Percentiles rank a stretch among this genome's conserved stretches.
These are phyloP conservation scores for Echinometra lucunter DNA, from an alignment of 53 echinoderm and acorn worm species.

Conservation along the genomic window DNA sequence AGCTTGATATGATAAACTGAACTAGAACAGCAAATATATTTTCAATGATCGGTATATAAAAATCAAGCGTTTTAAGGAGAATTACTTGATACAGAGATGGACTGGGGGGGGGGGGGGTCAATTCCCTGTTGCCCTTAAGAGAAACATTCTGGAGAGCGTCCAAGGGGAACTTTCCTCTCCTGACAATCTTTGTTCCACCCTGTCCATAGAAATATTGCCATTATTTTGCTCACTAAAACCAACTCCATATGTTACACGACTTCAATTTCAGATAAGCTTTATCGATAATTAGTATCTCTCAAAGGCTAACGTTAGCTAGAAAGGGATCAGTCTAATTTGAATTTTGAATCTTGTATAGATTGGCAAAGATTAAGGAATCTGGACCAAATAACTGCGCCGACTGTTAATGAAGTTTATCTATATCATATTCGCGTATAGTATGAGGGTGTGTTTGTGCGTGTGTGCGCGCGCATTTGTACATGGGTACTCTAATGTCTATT, in stretches of 20 bases:
- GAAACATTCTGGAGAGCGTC: too few species aligned
- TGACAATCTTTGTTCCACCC: background rate
- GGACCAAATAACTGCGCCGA: background rate
- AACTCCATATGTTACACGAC: background rate
- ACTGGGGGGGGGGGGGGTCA: too few species aligned
- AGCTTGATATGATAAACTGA: too few species aligned
- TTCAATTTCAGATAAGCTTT: background rate
- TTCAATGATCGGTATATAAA: too few species aligned
- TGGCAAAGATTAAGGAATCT: background rate
- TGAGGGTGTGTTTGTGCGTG: too few species aligned
- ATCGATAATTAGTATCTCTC: slow-evolving; percentile 1
- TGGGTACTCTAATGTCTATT: background rate
- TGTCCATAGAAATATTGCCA: background rate
- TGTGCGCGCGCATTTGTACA: too few species aligned
- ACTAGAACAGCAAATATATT: too few species aligned
- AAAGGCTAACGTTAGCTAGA: background rate
- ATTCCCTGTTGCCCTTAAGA: too few species aligned
- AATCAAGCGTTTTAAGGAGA: too few species aligned
- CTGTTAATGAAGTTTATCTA: background rate
- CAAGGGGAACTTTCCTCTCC: background rate
- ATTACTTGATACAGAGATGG: too few species aligned
- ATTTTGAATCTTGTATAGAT: background rate
- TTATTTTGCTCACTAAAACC: background rate
- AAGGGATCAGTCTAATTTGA: background rate
- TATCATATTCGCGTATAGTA: background rate